A percentile compares a stretch with the other conserved stretches of the same genome.
Evolutionary conservation across 2,113 vertebrate genomes (phyloP).

Genomic region (Taxidea taxus): DNA sequence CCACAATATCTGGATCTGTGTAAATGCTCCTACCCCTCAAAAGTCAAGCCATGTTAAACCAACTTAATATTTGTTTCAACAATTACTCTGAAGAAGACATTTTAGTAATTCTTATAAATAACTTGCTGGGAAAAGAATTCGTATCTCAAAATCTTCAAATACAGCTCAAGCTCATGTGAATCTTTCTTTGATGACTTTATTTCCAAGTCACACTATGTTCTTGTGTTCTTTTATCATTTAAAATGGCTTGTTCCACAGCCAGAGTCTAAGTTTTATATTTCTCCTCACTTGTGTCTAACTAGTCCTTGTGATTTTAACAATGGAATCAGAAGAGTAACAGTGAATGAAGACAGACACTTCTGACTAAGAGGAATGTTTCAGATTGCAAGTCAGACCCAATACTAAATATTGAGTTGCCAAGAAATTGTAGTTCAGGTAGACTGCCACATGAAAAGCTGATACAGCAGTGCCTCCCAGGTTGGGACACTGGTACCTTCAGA

Average conservation of each 20-base stretch:
- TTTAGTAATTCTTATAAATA: background rate
- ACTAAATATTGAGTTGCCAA: background rate
- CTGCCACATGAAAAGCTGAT: background rate
- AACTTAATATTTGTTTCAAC: background rate
- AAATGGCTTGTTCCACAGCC: background rate
- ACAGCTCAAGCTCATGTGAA: background rate
- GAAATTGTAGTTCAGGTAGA: background rate
- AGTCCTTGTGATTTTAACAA: background rate
- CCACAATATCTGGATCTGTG: background rate
- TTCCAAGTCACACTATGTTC: background rate
- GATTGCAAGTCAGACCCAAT: background rate
- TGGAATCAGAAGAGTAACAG: background rate
- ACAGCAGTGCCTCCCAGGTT: background rate
- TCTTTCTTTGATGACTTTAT: background rate
- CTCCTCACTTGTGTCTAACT: background rate
- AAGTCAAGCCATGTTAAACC: background rate
- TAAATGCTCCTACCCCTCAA: background rate
- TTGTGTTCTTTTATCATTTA: background rate
- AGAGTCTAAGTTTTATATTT: background rate
- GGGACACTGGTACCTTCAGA: background rate
- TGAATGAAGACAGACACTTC: background rate
- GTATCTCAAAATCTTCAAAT: background rate
- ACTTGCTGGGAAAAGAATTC: background rate
- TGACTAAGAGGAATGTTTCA: background rate
- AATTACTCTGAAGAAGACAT: background rate